Evolutionary conservation across 2,888 invertebrate species (phyloP), one percentile per base, ranked within the genome.

Genomic region (Molanna angustata): DNA sequence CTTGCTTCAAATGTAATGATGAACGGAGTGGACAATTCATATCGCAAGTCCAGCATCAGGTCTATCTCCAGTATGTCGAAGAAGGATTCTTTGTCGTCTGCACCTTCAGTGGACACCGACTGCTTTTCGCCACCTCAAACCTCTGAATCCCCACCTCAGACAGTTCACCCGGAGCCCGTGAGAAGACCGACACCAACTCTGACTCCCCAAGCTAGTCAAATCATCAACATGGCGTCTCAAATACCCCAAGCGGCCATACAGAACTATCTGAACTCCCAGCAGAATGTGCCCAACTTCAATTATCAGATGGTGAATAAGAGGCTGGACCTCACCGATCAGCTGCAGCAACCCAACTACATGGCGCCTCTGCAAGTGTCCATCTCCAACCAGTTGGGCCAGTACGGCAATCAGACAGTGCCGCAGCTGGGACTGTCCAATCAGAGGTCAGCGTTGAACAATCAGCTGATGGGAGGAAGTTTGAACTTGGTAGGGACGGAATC

Each of bases 181-280:
- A 49, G 31, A 54, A 59, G 40, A 53, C 58, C 51, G 57, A 63
- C 58, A 58, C 65, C 11, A 35, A 60, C 27, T 18, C 56, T 44
- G 55, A 64, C 44, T 64, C 66, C 51, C 63, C 66, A 58, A 62
- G 61, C 37, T 37, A 63, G 20, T 62, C 65, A 33, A 62, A 61
- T 55, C 58, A 63, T 33, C 63, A 67, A 52, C 60, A 65, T 51
- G 60, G 61, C 60, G 2, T 47, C 55, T 31, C 62, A 63, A 35
- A 27, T 58, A 11, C 58, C 55, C 3, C 56, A 52, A 52, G 54
- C 41, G 44, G 56, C 21, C 52, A 60, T 37, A 58, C 62, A 54
- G 60, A 65, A 53, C 33, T 55, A 45, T 49, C 48, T 40, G 53
- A 62, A 49, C 57, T 56, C 21, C 35, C 60, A 41, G 59, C 54